Conservation (phyloP, 2,888 invertebrate species). For the Plagodis pulveraria region DNA sequence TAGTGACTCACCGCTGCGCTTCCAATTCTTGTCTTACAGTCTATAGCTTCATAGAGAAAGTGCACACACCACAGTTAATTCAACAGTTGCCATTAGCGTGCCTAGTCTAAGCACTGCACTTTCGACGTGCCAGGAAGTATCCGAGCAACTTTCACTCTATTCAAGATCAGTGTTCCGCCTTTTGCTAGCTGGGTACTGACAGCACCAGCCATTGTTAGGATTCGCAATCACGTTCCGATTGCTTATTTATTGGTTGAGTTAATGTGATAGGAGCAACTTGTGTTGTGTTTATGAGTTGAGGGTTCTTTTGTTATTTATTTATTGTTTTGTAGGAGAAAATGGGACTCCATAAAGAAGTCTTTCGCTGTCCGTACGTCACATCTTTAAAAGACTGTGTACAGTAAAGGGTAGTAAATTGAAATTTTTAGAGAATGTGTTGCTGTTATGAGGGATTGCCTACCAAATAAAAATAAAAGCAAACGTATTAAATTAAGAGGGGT, state of each 20-base stretch:
- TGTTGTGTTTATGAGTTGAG: background rate
- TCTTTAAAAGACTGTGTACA: too few species aligned
- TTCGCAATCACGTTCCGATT: slow-evolving; percentile 32
- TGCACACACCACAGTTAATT: slow-evolving; percentile 1
- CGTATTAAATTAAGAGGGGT: too few species aligned
- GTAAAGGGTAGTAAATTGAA: too few species aligned
- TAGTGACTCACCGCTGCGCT: background rate
- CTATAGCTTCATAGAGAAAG: slow-evolving; percentile 5
- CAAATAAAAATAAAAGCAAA: too few species aligned
- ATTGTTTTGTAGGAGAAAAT: too few species aligned
- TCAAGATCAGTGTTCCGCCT: slow-evolving; percentile 78
- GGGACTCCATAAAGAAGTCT: too few species aligned
- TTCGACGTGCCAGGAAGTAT: slow-evolving; percentile 79
- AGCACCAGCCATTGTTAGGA: slow-evolving; percentile 38
- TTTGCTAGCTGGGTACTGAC: slow-evolving; percentile 47
- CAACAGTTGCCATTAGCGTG: slow-evolving; percentile 16
- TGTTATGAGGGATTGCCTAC: too few species aligned
- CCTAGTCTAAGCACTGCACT: slow-evolving; percentile 63
- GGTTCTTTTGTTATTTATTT: too few species aligned
- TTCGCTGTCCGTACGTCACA: too few species aligned
- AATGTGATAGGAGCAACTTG: slow-evolving; percentile 1
- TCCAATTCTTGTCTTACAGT: background rate
- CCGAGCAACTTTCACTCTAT: slow-evolving; percentile 79
- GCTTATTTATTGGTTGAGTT: slow-evolving; percentile 19
- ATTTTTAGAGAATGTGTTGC: too few species aligned